Evolutionary conservation across 2,113 vertebrate genomes (phyloP).

Genomic region (Romanogobio albipinnatus): DNA sequence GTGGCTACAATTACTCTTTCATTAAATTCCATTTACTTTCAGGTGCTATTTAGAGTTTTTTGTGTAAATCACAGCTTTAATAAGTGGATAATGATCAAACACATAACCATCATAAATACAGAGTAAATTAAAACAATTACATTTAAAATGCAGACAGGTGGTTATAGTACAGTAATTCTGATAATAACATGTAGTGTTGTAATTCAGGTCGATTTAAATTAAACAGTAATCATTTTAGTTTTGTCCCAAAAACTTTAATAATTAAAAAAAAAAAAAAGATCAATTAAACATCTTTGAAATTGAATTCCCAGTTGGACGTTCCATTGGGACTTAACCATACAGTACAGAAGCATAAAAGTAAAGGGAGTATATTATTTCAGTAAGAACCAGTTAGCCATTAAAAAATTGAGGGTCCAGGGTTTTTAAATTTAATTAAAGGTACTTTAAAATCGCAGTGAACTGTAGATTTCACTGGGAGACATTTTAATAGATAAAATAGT

Average conservation of each 20-base stretch:
- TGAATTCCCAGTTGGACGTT: background rate
- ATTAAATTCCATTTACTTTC: background rate
- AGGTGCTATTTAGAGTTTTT: background rate
- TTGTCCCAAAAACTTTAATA: background rate
- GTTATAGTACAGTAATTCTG: background rate
- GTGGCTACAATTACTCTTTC: background rate
- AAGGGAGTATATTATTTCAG: background rate
- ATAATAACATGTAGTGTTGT: background rate
- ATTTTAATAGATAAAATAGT: slow-evolving; percentile 32
- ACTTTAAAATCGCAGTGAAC: slow-evolving; percentile 3
- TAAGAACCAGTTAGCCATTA: background rate
- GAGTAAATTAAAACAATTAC: background rate
- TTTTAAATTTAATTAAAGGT: slow-evolving; percentile 11
- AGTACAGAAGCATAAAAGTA: background rate
- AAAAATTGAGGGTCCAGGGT: slow-evolving; percentile 18
- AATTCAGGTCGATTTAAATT: background rate
- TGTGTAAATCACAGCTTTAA: slow-evolving; percentile 15
- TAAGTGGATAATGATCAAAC: background rate
- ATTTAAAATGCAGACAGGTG: background rate
- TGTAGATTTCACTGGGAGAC: slow-evolving; percentile 22
- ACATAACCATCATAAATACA: background rate
- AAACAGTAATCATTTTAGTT: background rate
- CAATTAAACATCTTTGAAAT: background rate
- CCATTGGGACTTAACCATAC: background rate
- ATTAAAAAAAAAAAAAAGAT: background rate